These are phyloP conservation scores for Muscidifurax raptorellus DNA, from an alignment of 1,140 invertebrate genomes.

Conservation along the genomic window DNA sequence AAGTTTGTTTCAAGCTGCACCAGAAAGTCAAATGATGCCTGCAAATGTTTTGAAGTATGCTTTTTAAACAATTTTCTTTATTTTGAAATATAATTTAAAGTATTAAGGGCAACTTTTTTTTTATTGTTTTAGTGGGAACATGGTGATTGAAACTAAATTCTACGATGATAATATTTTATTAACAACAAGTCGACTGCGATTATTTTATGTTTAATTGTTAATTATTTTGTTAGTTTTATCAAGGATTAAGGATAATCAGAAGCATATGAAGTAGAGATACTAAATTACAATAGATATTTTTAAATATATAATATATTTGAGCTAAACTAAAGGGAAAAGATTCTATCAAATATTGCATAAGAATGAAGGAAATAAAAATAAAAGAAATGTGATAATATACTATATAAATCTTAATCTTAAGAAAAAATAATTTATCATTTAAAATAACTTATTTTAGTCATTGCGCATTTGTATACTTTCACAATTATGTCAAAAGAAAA, in stretches of 20 bases:
- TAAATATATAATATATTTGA: neutral
- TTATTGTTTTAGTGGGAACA: conserved; percentile 92
- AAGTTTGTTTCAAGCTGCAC: conserved; percentile 97
- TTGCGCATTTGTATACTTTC: no score
- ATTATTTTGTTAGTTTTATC: neutral
- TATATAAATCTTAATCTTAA: no score
- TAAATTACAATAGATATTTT: neutral
- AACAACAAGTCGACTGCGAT: conserved; percentile 94
- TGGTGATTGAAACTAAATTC: conserved; percentile 99
- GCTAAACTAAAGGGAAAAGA: neutral
- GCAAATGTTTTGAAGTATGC: conserved; percentile 95
- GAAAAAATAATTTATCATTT: no score
- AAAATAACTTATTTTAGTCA: no score
- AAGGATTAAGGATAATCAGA: no score
- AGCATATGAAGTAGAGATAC: neutral
- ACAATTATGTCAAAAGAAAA: no score
- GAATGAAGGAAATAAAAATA: neutral
- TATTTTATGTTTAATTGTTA: conserved; percentile 93
- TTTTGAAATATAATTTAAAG: conserved; percentile 39
- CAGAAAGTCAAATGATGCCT: conserved; percentile 99
- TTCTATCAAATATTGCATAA: no score
- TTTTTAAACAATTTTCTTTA: conserved; percentile 28
- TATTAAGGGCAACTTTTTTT: conserved; percentile 21
- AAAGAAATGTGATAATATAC: neutral
- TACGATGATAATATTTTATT: conserved; percentile 97